Evolutionary conservation across 1,140 invertebrate species (phyloP), one percentile per base, ranked within the genome.

Genomic region (Zaprionus inermis): DNA sequence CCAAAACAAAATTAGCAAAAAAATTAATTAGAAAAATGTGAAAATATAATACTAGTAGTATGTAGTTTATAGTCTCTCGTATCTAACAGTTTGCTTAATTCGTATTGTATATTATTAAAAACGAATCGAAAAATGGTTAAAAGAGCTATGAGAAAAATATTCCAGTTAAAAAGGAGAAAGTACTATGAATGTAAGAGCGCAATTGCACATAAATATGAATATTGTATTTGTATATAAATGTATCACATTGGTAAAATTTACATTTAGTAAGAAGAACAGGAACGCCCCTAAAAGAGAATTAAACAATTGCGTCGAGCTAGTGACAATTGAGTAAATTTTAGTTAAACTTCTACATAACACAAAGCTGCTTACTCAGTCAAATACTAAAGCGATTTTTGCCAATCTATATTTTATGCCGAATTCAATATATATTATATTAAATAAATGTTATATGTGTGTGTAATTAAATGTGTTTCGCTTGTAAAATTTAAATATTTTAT

Each of bases 401-500:
- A 79, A 86, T 88, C 83, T 86, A 71, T 60, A 75, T 76, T 68
- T 76, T 74, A 83, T 88, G 66, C 84, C 73, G 76, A 86, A 79
- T 77, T 79, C 82, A 88, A 88, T 79, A 83, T 79, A 88, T 78
- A 86, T 69, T 81, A 66, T 79, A 78, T 85, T 76, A 69, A 86
- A 86, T 86, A 86, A 86, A 86, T 86, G 82, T 86, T 86, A 89
- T 82, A 65, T 86, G 82, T 86, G 80, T 83, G 82, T 85, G 72
- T 78, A 79, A 38, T 69, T 49, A 58, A 76, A 16, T 16, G 38
- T 44, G 38, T 44, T 44, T 44, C 30, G 18, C 34, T n/a, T 32
- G 32, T 10, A 20, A 20, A 56, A 20, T 22, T 22, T 2, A 36
- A 51, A 41, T 41, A 34, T 24, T 10, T 11, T 12, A 11, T 32